Evolutionary conservation across 2,113 vertebrate species (phyloP).

Genomic region (Cebus imitator): DNA sequence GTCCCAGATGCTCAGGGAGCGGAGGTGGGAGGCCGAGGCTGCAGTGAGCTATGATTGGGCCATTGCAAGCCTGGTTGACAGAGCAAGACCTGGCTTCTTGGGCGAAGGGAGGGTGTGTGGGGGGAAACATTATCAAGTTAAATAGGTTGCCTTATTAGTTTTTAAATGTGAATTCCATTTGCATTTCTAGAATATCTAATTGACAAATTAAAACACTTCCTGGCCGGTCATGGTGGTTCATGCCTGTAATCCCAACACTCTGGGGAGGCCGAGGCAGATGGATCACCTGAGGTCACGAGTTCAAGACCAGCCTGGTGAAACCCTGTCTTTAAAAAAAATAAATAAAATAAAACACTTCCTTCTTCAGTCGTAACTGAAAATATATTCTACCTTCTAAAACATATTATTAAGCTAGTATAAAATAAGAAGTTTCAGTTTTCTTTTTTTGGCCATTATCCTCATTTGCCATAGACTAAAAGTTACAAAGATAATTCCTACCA

Average conservation of each 20-base stretch:
- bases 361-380: background rate
- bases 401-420: background rate
- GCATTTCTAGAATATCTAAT: background rate
- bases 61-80: background rate
- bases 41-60: no score
- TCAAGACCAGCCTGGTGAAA: no score
- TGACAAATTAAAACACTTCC: background rate
- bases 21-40: background rate
- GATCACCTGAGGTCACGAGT: no score
- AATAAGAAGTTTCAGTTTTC: background rate
- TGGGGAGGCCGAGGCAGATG: no score
- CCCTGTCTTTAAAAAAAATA: no score
- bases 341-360: background rate
- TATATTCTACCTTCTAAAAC: no score
- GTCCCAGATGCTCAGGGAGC: background rate
- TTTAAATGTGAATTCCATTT: background rate
- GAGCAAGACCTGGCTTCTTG: background rate
- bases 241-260: no score
- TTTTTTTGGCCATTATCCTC: background rate
- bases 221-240: no score
- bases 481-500: background rate
- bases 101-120: no score
- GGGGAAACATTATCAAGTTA: background rate
- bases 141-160: background rate
- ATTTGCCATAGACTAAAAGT: constrained; percentile 6